These are phyloP conservation scores for Centroberyx gerrardi DNA, from an alignment of 2,797 vertebrate species.

Conservation along the genomic window DNA sequence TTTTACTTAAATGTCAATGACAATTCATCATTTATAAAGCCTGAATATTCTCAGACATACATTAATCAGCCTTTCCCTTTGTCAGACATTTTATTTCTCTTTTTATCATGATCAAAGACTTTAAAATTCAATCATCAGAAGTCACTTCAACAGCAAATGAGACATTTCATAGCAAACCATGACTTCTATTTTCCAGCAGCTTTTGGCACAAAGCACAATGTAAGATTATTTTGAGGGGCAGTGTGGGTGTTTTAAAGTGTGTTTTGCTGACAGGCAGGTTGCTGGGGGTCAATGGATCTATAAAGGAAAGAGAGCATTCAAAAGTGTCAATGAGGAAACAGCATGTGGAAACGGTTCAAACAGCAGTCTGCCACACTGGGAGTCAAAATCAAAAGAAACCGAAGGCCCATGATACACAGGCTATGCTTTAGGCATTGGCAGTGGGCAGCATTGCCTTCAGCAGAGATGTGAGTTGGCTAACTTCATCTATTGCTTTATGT, in stretches of 20 bases:
- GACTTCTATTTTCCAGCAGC: conserved; percentile 38
- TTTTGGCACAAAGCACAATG: conserved; percentile 72
- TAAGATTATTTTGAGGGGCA: conserved; percentile 38
- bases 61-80: conserved; percentile 12
- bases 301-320: conserved; percentile 66
- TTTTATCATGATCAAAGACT: conserved; percentile 45
- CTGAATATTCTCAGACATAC: conserved; percentile 22
- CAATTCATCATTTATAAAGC: not conserved
- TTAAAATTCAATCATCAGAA: conserved; percentile 46
- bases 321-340: conserved; percentile 73
- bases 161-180: conserved; percentile 39
- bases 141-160: conserved; percentile 44
- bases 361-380: conserved; percentile 32
- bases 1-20: too few relatives aligned
- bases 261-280: conserved; percentile 65
- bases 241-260: conserved; percentile 64
- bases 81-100: conserved; percentile 61
- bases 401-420: conserved; percentile 42
- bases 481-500: conserved; percentile 36
- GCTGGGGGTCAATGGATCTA: conserved; percentile 67
- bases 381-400: conserved; percentile 66
- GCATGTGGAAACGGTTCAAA: conserved; percentile 59
- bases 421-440: conserved; percentile 52
- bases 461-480: conserved; percentile 50
- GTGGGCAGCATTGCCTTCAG: conserved; percentile 6